These are phyloP conservation scores for Nemapogon koenigi DNA, from an alignment of 2,888 invertebrate genomes.

Conservation along the genomic window DNA sequence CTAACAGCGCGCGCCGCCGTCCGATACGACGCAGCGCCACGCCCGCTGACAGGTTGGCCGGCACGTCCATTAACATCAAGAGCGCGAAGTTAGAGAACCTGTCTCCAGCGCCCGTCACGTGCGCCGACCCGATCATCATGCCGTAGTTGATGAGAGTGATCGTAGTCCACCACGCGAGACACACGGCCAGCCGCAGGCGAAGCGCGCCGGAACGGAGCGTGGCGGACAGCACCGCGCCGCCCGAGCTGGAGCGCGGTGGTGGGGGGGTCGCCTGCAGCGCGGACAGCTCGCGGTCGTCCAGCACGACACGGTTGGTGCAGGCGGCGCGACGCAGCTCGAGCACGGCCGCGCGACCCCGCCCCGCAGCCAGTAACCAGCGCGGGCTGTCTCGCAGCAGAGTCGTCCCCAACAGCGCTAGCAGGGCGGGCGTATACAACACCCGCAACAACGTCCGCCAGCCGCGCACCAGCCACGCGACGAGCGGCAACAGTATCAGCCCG, in stretches of 20 bases:
- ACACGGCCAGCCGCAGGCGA: slow-evolving; percentile 42
- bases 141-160: slow-evolving; percentile 55
- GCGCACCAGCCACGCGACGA: slow-evolving; percentile 47
- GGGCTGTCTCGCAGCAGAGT: slow-evolving; percentile 52
- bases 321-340: slow-evolving; percentile 44
- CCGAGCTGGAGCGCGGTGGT: slow-evolving; percentile 40
- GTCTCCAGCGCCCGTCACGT: slow-evolving; percentile 50
- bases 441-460: slow-evolving; percentile 51
- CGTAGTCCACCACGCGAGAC: slow-evolving; percentile 56
- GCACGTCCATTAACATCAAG: slow-evolving; percentile 51
- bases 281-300: slow-evolving; percentile 38
- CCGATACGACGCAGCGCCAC: slow-evolving; percentile 43
- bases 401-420: slow-evolving; percentile 41
- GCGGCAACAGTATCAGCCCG: slow-evolving; percentile 46
- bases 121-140: slow-evolving; percentile 56
- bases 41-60: slow-evolving; percentile 51
- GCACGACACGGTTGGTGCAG: slow-evolving; percentile 32
- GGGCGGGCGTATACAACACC: slow-evolving; percentile 47
- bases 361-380: slow-evolving; percentile 53
- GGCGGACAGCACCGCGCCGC: slow-evolving; percentile 36
- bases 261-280: slow-evolving; percentile 41
- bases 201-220: too few species aligned
- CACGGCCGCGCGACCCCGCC: slow-evolving; percentile 34
- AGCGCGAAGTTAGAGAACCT: slow-evolving; percentile 52
- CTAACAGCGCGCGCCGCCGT: slow-evolving; percentile 37